Percentiles rank a stretch among this genome's conserved stretches.
phyloP scores from a whole-genome alignment of 2,888 invertebrate genomes.

The Galerucella calmariensis region DNA sequence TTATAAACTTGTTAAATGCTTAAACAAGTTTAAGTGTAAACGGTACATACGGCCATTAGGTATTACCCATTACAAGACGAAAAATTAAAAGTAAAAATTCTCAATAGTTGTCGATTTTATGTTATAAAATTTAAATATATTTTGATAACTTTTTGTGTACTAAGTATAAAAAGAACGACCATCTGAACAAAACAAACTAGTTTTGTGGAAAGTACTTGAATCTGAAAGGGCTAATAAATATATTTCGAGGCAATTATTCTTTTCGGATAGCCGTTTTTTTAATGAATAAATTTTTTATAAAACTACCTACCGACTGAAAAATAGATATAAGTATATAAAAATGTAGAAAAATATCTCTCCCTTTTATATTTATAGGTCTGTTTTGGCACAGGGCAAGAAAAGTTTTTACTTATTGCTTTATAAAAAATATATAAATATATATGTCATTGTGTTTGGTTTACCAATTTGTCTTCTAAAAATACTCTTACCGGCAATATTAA shows the following conservation, averaged over 20 bases:
- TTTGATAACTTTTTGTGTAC: no score
- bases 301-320: slow-evolving; percentile 9
- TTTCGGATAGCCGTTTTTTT: neutral
- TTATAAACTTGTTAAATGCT: no score
- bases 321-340: slow-evolving; percentile 4
- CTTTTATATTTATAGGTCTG: neutral
- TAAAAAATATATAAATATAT: slow-evolving; percentile 5
- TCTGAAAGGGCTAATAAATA: no score
- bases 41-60: no score
- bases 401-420: slow-evolving; percentile 1
- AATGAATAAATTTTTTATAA: neutral
- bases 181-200: no score
- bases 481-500: neutral
- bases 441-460: neutral
- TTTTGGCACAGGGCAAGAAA: neutral
- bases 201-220: no score
- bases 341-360: slow-evolving; percentile 12
- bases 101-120: no score
- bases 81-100: no score
- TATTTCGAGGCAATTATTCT: neutral
- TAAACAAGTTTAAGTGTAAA: no score
- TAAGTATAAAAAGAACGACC: no score
- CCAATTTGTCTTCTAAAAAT: neutral
- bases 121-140: no score
- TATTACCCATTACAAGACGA: no score